phyloP scores from a whole-genome alignment of 2,797 vertebrate genomes.

The Crax fasciolata region DNA sequence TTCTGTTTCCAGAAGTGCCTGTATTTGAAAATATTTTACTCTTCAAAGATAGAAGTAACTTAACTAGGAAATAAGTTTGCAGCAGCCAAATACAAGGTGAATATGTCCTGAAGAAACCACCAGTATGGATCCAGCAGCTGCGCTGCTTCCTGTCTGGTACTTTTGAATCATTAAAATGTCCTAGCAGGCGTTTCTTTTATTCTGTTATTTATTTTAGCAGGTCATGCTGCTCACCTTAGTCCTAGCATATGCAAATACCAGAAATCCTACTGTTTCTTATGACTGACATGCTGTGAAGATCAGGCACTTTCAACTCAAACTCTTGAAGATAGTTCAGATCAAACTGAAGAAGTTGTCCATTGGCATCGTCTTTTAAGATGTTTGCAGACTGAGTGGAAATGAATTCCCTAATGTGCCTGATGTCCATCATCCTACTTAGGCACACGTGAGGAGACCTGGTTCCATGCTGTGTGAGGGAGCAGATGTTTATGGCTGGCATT shows the following conservation, averaged over 20 bases:
- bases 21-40: slow-evolving; percentile 59
- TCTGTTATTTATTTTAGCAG: slow-evolving; percentile 75
- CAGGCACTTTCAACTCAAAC: background rate
- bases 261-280: background rate
- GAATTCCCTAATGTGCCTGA: background rate
- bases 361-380: background rate
- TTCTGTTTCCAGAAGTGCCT: slow-evolving; percentile 25
- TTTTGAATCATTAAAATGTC: slow-evolving; percentile 70
- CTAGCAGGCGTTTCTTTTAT: slow-evolving; percentile 72
- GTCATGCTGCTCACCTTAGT: slow-evolving; percentile 58
- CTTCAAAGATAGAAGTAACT: slow-evolving; percentile 39
- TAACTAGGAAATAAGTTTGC: slow-evolving; percentile 65
- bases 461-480: background rate
- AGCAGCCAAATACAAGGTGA: slow-evolving; percentile 58
- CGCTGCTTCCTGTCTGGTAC: slow-evolving; percentile 62
- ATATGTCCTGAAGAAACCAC: slow-evolving; percentile 56
- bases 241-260: background rate
- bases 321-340: background rate
- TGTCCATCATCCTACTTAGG: background rate
- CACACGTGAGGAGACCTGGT: accelerated
- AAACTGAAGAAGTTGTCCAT: background rate
- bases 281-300: background rate
- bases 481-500: background rate
- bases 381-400: background rate
- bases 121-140: slow-evolving; percentile 58